phyloP scores from a whole-genome alignment of 2,797 vertebrate species.

The Notoglanidium macrostoma region DNA sequence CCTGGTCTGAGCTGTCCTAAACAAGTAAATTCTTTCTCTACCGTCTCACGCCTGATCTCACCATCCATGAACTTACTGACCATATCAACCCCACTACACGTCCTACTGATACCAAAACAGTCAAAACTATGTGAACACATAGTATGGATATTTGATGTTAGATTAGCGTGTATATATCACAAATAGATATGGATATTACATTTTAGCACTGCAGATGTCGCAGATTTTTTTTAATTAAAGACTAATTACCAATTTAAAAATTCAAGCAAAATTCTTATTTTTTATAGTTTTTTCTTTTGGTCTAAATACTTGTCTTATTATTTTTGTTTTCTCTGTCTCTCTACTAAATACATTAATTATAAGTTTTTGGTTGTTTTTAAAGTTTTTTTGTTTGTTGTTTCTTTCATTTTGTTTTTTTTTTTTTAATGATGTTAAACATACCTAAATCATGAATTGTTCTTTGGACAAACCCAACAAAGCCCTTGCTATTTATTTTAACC shows the following conservation, averaged over 20 bases:
- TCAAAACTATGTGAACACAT: background rate
- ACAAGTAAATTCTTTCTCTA: conserved; percentile 76
- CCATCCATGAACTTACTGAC: conserved; percentile 72
- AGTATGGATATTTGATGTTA: background rate
- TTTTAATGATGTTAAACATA: background rate
- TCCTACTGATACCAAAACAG: conserved; percentile 8
- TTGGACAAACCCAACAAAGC: background rate
- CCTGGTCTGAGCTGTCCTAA: conserved; percentile 76
- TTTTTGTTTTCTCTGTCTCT: background rate
- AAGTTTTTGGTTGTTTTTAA: background rate
- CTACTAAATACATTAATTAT: too few species aligned
- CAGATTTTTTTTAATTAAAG: background rate
- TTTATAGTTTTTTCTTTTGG: background rate
- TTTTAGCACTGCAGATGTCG: background rate
- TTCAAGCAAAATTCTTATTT: background rate
- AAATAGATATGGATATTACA: background rate
- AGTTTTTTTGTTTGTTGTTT: background rate
- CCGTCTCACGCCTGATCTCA: conserved; percentile 67
- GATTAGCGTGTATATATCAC: background rate
- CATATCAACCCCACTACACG: conserved; percentile 54
- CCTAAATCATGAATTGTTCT: background rate
- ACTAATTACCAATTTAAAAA: background rate
- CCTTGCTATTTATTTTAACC: background rate
- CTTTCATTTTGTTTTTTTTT: background rate
- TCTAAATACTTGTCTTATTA: background rate